Conservation (phyloP, 35 echinoderm and acorn worm species). For the Apostichopus parvimensis region DNA sequence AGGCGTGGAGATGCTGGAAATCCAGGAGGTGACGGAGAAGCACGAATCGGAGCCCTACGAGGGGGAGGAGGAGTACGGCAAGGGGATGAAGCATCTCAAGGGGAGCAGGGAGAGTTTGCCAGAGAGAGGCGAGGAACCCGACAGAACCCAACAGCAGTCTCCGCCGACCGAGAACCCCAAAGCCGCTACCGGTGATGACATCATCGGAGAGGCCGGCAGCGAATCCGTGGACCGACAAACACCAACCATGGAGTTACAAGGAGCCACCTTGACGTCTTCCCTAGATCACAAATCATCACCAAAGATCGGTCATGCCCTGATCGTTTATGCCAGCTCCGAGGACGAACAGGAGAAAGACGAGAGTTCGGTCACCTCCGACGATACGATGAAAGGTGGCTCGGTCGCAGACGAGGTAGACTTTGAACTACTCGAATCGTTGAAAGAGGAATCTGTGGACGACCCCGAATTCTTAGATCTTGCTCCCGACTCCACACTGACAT, state of each 20-base stretch:
- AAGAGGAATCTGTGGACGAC: constrained; percentile 60
- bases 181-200: background rate
- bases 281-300: background rate
- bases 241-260: background rate
- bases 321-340: background rate
- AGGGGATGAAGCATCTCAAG: constrained; percentile 32
- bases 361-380: constrained; percentile 28
- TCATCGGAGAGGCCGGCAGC: background rate
- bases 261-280: background rate
- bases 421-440: constrained; percentile 27
- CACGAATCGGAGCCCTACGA: constrained; percentile 50
- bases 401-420: constrained; percentile 29
- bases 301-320: constrained; percentile 13
- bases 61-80: constrained; percentile 52
- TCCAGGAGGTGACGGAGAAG: constrained; percentile 69
- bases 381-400: constrained; percentile 40
- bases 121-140: background rate
- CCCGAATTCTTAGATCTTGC: constrained; percentile 15
- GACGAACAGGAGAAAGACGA: constrained; percentile 51
- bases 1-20: constrained; percentile 76
- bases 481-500: background rate
- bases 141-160: background rate
- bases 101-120: constrained; percentile 52
- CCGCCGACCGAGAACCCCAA: background rate
- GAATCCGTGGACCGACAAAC: background rate